These are phyloP conservation scores for Phaedon cochleariae DNA, from an alignment of 2,888 invertebrate species.

Conservation along the genomic window DNA sequence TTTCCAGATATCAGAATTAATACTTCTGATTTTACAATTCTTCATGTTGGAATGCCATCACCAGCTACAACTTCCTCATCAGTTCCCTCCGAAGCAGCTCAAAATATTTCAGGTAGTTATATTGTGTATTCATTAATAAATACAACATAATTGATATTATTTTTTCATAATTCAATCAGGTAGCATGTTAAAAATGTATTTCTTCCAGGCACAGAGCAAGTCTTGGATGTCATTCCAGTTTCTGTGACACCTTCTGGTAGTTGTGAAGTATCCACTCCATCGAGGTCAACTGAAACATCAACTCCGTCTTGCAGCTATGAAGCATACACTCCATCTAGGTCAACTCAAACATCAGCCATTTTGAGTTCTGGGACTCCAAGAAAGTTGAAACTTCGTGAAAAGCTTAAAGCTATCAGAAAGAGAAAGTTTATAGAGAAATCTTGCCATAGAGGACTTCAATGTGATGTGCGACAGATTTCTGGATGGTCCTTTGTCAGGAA, in stretches of 20 bases:
- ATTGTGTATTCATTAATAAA: no score
- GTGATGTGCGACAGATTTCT: slow-evolving; percentile 16
- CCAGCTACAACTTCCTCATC: no score
- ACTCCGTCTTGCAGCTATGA: no score
- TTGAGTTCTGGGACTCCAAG: slow-evolving; percentile 10
- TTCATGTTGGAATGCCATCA: no score
- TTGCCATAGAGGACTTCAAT: no score
- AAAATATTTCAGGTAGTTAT: no score
- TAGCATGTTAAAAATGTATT: no score
- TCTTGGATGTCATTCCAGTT: not conserved
- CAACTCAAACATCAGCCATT: slow-evolving; percentile 12
- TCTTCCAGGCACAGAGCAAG: not conserved
- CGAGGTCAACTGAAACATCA: slow-evolving; percentile 13
- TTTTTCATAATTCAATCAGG: not conserved
- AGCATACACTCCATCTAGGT: not conserved
- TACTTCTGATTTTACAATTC: no score
- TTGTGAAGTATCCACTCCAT: not conserved
- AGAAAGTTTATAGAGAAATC: no score
- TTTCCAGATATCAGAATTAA: no score
- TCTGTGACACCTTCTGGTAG: not conserved
- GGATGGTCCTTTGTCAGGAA: slow-evolving; percentile 4
- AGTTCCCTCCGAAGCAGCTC: no score
- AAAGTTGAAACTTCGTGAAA: slow-evolving; percentile 6
- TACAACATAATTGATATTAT: not conserved
- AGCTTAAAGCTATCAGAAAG: not conserved